These are phyloP conservation scores for Ictidomys tridecemlineatus DNA, from an alignment of 2,113 vertebrate species.

Conservation along the genomic window DNA sequence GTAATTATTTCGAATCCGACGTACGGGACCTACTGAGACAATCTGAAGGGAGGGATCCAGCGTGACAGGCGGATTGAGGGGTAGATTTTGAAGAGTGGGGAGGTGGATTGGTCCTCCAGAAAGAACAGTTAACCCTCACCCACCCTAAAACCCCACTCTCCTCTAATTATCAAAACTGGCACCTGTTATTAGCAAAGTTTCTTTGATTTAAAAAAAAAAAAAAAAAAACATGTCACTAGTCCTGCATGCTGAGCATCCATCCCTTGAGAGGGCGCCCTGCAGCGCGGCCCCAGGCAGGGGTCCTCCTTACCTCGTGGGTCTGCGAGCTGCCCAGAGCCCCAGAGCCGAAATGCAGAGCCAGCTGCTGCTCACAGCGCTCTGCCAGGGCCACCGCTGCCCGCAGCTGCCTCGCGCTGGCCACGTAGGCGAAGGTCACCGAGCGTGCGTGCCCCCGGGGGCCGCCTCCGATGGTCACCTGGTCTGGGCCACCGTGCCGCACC, in stretches of 20 bases:
- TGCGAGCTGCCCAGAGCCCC: constrained; percentile 91
- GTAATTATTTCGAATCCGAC: too few relatives aligned
- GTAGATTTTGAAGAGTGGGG: too few relatives aligned
- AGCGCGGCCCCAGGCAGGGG: too few relatives aligned
- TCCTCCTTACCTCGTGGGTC: constrained; percentile 89
- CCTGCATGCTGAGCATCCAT: background rate
- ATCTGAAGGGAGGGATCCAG: too few relatives aligned
- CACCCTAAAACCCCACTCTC: too few relatives aligned
- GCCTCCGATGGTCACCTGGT: constrained; percentile 88
- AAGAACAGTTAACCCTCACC: too few relatives aligned
- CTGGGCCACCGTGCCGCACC: constrained; percentile 91
- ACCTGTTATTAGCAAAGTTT: too few relatives aligned
- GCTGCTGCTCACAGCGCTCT: constrained; percentile 93
- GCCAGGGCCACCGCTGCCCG: constrained; percentile 90
- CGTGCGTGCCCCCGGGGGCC: constrained; percentile 85
- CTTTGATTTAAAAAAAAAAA: too few relatives aligned
- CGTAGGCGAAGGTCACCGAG: constrained; percentile 89
- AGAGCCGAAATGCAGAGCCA: constrained; percentile 93
- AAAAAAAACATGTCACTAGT: background rate
- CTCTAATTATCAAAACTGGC: too few relatives aligned
- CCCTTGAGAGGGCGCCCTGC: background rate
- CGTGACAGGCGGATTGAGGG: too few relatives aligned
- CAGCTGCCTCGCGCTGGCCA: constrained; percentile 89
- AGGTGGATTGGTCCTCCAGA: too few relatives aligned
- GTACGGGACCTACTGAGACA: too few relatives aligned